Conservation (phyloP, 2,888 invertebrate genomes). For the Sarcophaga variegata region DNA sequence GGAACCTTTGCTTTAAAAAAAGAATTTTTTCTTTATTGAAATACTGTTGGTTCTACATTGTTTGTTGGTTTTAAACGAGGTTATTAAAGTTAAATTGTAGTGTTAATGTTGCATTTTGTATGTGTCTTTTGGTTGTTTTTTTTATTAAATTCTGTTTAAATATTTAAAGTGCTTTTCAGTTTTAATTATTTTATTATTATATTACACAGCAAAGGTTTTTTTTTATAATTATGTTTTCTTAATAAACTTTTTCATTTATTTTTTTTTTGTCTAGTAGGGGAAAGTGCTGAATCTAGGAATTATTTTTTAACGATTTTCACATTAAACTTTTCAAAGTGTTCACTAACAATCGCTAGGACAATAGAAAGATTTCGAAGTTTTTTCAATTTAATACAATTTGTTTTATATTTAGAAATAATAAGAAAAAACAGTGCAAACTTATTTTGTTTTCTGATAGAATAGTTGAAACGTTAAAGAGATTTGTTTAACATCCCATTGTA, state of each 20-base stretch:
- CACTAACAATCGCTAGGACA: no score
- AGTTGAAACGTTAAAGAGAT: no score
- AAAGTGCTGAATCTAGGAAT: no score
- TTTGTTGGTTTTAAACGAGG: constrained; percentile 51
- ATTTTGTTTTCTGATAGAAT: no score
- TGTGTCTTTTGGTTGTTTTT: constrained; percentile 11
- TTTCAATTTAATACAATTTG: no score
- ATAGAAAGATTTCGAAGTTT: no score
- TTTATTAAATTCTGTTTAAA: constrained; percentile 28
- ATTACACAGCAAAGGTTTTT: constrained; percentile 63
- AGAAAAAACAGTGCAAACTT: no score
- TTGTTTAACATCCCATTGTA: no score
- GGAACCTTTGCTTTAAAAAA: constrained; percentile 63
- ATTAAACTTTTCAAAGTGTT: no score
- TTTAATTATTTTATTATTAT: constrained; percentile 55
- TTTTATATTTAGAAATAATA: no score
- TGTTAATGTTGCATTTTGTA: neutral
- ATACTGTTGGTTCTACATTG: constrained; percentile 60
- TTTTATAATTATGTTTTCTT: constrained; percentile 4
- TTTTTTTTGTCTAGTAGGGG: neutral
- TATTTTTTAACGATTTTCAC: no score
- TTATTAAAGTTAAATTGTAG: constrained; percentile 60
- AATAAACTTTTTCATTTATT: constrained; percentile 2
- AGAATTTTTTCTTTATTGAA: constrained; percentile 39
- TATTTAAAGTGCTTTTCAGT: constrained; percentile 55